Evolutionary conservation across 2,113 vertebrate species (phyloP), one percentile per base, ranked within the genome.

Genomic region (Nycticryphes semicollaris): DNA sequence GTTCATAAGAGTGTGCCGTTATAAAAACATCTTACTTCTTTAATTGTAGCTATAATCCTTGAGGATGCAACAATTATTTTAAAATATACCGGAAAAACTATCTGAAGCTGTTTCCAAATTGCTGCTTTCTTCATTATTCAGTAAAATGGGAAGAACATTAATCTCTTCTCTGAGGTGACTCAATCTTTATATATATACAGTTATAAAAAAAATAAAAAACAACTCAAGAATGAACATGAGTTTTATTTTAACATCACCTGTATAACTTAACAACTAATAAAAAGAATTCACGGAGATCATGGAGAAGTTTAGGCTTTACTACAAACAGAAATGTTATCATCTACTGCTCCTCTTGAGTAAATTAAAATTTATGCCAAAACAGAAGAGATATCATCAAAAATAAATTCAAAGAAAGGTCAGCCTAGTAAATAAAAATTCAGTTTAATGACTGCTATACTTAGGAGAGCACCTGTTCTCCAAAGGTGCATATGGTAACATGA

Each of bases 391-490:
- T 30, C 45, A 78, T 91, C 39, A 84, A 85, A 96, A 90, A 68
- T 43, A 92, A 77, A 96, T 88, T 93, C 79, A 90, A 93, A 75
- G 62, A 94, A 87, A 93, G 79, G 75, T 92, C 93, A 93, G 6
- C 11, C 15, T 62, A 85, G 67, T 39, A 91, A 89, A 84, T 45
- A 53, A 90, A 57, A 83, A 94, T 62, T 86, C 21, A 54, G 12
- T 91, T 89, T 89, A 86, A 90, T 80, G 39, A 35, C 50, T 73
- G 35, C 76, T 92, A 92, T 89, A 84, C 67, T 92, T 95, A 86
- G 91, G 75, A 73, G 11, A 59, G 35, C 89, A 84, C 94, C 93
- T 96, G 91, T 62, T 92, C 84, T 94, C 41, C 67, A 86, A 5
- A 30, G 69, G 21, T 1, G 1, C 72, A 80, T 76, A 89, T 74